phyloP scores from a whole-genome alignment of 2,113 vertebrate genomes.

The Rana temporaria region DNA sequence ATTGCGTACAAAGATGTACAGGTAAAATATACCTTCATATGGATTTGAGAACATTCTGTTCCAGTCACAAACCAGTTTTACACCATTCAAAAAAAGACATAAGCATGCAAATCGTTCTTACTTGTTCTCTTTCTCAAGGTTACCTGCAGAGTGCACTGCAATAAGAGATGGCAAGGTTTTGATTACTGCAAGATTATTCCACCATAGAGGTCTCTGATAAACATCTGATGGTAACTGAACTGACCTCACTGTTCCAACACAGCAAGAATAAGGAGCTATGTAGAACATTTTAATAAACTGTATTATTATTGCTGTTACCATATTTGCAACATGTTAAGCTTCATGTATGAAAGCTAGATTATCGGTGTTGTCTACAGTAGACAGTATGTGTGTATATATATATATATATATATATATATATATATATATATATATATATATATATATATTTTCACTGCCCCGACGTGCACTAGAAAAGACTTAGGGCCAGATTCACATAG shows the following conservation, averaged over 20 bases:
- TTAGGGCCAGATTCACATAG: too few relatives aligned
- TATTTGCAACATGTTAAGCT: too few relatives aligned
- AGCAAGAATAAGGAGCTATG: not conserved
- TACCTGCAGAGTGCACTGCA: constrained; percentile 9
- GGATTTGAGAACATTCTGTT: constrained; percentile 22
- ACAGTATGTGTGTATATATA: too few relatives aligned
- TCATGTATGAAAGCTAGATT: too few relatives aligned
- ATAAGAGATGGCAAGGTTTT: constrained; percentile 33
- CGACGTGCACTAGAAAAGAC: too few relatives aligned
- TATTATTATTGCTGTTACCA: too few relatives aligned
- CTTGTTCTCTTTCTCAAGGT: constrained; percentile 24
- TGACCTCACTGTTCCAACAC: not conserved
- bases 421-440: too few relatives aligned
- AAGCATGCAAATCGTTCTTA: constrained; percentile 4
- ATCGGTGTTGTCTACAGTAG: too few relatives aligned
- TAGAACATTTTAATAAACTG: not conserved
- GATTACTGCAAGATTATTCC: constrained; percentile 42
- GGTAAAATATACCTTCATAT: not conserved
- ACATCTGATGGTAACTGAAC: constrained; percentile 42
- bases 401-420: too few relatives aligned
- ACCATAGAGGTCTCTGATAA: constrained; percentile 38
- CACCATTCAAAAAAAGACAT: not conserved
- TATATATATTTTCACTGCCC: too few relatives aligned
- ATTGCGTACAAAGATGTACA: too few relatives aligned
- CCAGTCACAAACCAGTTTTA: constrained; percentile 1